A percentile compares a stretch with the other conserved stretches of the same genome.
Evolutionary conservation across 2,888 invertebrate genomes (phyloP).

Genomic region (Coremacera marginata): DNA sequence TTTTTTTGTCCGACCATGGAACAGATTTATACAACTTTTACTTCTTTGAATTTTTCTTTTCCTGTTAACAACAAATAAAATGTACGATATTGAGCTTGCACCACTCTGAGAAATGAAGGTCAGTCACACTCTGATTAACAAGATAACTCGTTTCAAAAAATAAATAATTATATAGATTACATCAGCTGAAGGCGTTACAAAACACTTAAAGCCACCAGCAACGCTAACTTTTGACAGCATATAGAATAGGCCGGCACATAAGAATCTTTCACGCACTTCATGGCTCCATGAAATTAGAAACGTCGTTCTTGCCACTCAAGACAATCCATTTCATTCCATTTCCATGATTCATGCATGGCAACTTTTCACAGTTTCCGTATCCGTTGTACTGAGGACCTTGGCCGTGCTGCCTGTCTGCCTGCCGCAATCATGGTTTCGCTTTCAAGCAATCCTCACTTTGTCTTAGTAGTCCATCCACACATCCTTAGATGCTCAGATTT

Average conservation of each 20-base stretch:
- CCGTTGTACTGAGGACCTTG: not conserved
- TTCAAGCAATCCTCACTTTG: not conserved
- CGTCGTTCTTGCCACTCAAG: conserved; percentile 8
- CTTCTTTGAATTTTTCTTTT: too few species aligned
- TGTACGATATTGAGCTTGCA: not conserved
- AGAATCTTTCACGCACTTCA: not conserved
- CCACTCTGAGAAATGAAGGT: too few species aligned
- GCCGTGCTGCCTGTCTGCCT: not conserved
- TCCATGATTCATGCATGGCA: not conserved
- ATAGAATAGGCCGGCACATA: not conserved
- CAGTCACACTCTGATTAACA: too few species aligned
- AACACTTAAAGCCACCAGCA: too few species aligned
- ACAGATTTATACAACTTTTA: too few species aligned
- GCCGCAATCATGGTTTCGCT: not conserved
- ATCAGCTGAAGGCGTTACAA: too few species aligned
- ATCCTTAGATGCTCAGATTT: not conserved
- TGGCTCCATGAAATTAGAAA: conserved; percentile 1
- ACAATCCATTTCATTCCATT: not conserved
- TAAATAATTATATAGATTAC: too few species aligned
- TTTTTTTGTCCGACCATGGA: too few species aligned
- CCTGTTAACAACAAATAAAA: too few species aligned
- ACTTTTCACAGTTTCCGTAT: conserved; percentile 1
- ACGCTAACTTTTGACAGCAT: too few species aligned
- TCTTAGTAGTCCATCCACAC: not conserved
- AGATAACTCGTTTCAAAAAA: too few species aligned